Base-by-base conservation (phyloP, 1,140 invertebrate genomes). In the Drosophila neocordata region DNA sequence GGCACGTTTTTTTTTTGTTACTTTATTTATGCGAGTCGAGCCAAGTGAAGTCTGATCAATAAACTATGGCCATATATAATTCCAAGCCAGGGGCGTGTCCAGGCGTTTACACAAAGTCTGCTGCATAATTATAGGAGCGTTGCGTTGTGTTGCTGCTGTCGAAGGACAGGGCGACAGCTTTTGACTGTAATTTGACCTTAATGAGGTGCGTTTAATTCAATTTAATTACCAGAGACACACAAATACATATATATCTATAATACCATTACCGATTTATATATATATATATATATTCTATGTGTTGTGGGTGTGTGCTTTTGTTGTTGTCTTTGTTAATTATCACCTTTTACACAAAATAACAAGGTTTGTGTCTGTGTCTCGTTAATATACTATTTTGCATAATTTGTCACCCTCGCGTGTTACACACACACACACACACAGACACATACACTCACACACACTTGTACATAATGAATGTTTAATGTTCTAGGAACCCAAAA, bases 161-260 rank as follows among this genome's bases (percentile, higher is more conserved):
- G 65, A 60, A 68, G 69, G 60, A 44, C 56, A 38, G 70, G 76
- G 71, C 69, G 69, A 68, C 62, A 68, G 72, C 70, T 65, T 81
- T 79, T 68, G 71, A 63, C 60, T 68, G 79, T 85, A 87, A 88
- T 88, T 76, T 78, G 82, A 87, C 79, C 82, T 87, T 88, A 87
- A 87, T 88, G 82, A 88, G 83, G 74, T 73, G 69, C 70, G 63
- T 57, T 72, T 67, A 77, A 78, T 79, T 84, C 74, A 78, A 69
- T 85, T 85, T 77, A 88, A 87, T 87, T 88, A 73, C 72, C 59
- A 69, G 63, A 66, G n/a, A 24, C 27, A 31, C 27, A 31, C 27
- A 31, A 3, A 31, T 6, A 31, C 27, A 31, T 6, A 31, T 6
- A 31, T 31, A 31, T 31, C 2, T 31, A 31, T 31, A 31, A 6